A percentile compares a stretch with the other conserved stretches of the same genome.
Conservation (phyloP, 2,113 vertebrate genomes). For the Erinaceus europaeus region DNA sequence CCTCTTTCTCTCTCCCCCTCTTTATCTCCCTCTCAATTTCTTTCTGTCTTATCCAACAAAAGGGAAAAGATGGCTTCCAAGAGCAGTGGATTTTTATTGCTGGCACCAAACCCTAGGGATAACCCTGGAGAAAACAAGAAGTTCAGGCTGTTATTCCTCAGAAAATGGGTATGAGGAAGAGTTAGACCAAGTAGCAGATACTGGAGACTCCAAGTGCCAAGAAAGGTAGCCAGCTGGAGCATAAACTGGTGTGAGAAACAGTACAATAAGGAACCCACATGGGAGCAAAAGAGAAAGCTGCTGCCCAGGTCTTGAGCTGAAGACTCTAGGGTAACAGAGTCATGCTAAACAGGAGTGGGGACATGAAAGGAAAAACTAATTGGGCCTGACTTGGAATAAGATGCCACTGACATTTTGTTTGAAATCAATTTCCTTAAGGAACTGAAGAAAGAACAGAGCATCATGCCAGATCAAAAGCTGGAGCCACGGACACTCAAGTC, state of each 20-base stretch:
- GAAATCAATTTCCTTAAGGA: no score
- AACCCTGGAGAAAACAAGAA: no score
- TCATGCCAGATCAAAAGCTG: no score
- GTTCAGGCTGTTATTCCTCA: neutral
- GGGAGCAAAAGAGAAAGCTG: neutral
- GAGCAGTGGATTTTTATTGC: no score
- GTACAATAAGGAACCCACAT: fast-evolving
- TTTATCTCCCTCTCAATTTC: no score
- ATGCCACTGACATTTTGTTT: no score
- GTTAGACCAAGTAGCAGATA: neutral
- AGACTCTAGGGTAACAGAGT: neutral
- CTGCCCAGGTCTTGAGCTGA: neutral
- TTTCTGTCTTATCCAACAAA: no score
- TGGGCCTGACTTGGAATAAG: neutral
- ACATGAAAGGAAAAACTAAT: neutral
- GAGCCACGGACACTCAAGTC: no score
- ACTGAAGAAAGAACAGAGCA: no score
- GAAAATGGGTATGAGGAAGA: neutral
- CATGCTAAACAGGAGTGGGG: neutral
- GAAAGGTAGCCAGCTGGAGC: neutral
- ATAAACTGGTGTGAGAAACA: neutral
- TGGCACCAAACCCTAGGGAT: no score
- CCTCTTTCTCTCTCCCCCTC: no score
- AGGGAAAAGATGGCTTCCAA: no score
- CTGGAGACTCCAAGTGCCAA: neutral